Evolutionary conservation across 1,140 invertebrate species (phyloP).

Genomic region (Metaphire vulgaris): DNA sequence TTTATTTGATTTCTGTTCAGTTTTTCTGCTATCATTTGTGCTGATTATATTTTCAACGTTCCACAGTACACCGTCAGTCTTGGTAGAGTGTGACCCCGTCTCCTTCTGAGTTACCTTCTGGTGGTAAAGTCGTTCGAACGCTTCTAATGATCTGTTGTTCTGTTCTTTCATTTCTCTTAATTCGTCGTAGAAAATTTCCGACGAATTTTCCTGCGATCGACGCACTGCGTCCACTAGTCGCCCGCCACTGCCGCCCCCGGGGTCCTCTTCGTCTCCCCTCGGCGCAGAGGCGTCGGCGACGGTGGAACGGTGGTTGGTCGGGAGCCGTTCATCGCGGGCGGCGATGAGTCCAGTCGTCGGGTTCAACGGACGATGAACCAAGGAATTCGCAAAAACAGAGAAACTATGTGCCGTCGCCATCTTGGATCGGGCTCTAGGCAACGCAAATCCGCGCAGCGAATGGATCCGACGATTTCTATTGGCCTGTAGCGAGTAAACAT

Average conservation of each 20-base stretch:
- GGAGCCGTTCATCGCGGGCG: background rate
- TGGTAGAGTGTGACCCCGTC: background rate
- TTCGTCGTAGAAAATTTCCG: background rate
- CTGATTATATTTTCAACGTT: background rate
- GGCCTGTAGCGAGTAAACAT: no score
- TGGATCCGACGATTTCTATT: no score
- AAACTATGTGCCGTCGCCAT: background rate
- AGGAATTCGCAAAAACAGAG: background rate
- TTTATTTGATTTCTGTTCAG: background rate
- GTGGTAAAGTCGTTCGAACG: background rate
- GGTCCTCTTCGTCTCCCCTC: background rate
- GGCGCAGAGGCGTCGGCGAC: no score
- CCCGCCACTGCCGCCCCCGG: no score
- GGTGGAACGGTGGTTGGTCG: no score
- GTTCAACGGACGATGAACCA: background rate
- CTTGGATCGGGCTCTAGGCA: background rate
- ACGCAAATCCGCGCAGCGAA: background rate
- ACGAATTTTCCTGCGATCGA: background rate
- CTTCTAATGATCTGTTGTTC: background rate
- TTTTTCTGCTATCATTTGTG: background rate
- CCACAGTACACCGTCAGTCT: background rate
- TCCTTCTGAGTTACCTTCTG: background rate
- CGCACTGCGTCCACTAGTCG: background rate
- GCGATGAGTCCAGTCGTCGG: background rate
- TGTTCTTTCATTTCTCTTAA: background rate